Conservation (phyloP, 2,797 vertebrate species). For the Microctenopoma lineatum region DNA sequence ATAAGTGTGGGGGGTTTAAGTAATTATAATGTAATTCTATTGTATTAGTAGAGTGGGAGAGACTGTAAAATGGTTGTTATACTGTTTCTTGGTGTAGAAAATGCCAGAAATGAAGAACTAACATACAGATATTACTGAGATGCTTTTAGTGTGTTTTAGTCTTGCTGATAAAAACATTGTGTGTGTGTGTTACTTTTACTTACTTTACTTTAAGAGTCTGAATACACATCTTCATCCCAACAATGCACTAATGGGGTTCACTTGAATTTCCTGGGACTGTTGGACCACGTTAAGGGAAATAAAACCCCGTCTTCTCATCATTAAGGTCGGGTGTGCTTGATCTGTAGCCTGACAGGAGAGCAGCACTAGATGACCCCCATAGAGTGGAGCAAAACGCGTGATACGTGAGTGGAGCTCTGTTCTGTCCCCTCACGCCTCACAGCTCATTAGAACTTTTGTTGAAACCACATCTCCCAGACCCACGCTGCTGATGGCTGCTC, state of each 20-base stretch:
- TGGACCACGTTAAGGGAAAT: not conserved
- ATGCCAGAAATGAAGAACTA: too few species aligned
- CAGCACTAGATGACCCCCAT: too few species aligned
- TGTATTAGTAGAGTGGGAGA: not conserved
- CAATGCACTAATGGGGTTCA: not conserved
- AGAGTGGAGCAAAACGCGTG: accelerated
- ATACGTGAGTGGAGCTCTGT: not conserved
- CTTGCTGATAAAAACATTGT: not conserved
- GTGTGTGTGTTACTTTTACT: too few species aligned
- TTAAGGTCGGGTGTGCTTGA: not conserved
- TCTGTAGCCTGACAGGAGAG: not conserved
- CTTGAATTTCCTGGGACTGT: not conserved
- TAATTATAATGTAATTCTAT: too few species aligned
- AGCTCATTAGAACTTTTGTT: conserved; percentile 13
- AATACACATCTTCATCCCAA: not conserved
- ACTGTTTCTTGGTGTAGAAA: too few species aligned
- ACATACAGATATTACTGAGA: not conserved
- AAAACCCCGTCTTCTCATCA: not conserved
- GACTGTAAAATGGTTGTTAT: not conserved
- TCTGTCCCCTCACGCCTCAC: not conserved
- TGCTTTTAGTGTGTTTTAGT: not conserved
- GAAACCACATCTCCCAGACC: conserved; percentile 14
- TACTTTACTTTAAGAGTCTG: not conserved
- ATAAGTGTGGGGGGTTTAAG: not conserved
- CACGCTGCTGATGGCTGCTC: conserved; percentile 24